phyloP scores from a whole-genome alignment of 1,140 invertebrate species.

The Proctacanthus coquilletti region DNA sequence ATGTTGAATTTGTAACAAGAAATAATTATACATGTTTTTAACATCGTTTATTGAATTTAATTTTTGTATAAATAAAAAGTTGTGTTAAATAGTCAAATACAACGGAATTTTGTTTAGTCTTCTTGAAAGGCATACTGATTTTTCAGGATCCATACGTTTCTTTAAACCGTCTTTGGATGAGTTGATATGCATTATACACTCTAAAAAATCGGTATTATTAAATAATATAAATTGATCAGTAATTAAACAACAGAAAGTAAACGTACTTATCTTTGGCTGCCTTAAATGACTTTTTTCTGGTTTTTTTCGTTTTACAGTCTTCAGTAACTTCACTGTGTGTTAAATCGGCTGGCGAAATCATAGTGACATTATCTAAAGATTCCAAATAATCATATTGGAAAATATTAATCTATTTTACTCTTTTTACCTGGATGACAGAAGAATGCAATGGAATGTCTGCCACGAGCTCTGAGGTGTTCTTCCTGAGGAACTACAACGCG shows the following conservation, averaged over 20 bases:
- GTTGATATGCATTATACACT: slow-evolving; percentile 49
- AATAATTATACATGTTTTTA: slow-evolving; percentile 1
- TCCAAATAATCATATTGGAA: slow-evolving; percentile 3
- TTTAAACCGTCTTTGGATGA: slow-evolving; percentile 49
- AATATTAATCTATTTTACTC: background rate
- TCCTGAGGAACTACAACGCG: slow-evolving; percentile 54
- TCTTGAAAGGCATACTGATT: too few relatives aligned
- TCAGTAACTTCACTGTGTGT: slow-evolving; percentile 26
- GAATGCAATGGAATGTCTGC: slow-evolving; percentile 55
- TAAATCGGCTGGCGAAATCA: slow-evolving; percentile 34
- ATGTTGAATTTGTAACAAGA: background rate
- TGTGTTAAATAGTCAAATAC: background rate
- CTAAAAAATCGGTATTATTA: slow-evolving; percentile 15
- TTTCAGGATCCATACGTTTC: slow-evolving; percentile 45
- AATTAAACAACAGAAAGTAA: slow-evolving; percentile 1
- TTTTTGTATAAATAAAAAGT: background rate
- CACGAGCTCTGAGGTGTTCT: slow-evolving; percentile 36
- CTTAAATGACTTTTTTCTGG: slow-evolving; percentile 32
- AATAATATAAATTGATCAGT: slow-evolving; percentile 1
- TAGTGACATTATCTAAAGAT: slow-evolving; percentile 32
- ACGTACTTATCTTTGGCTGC: slow-evolving; percentile 27
- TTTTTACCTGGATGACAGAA: slow-evolving; percentile 56
- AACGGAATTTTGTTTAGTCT: background rate
- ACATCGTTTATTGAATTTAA: background rate
- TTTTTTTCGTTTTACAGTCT: slow-evolving; percentile 30